Conservation (phyloP, 2,113 vertebrate genomes). For the Danionella cerebrum region DNA sequence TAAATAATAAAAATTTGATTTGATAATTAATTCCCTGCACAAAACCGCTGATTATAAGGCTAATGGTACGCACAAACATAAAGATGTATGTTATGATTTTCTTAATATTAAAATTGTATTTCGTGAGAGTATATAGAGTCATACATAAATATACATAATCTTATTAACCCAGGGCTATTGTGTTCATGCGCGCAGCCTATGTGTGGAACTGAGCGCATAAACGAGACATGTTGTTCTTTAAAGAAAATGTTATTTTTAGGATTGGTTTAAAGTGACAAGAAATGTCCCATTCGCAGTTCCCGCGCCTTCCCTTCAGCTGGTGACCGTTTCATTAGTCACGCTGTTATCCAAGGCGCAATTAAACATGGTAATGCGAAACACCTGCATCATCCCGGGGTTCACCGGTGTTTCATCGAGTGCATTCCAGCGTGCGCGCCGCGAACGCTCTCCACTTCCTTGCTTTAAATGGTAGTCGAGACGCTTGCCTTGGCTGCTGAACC, state of each 20-base stretch:
- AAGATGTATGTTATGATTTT: too few relatives aligned
- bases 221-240: too few relatives aligned
- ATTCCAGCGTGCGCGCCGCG: constrained; percentile 22
- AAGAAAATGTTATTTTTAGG: neutral
- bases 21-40: too few relatives aligned
- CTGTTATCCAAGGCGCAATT: neutral
- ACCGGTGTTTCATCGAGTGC: neutral
- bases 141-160: too few relatives aligned
- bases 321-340: neutral
- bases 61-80: too few relatives aligned
- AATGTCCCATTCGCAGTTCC: neutral
- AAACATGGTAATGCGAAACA: neutral
- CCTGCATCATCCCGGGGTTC: constrained; percentile 1
- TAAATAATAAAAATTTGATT: too few relatives aligned
- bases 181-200: too few relatives aligned
- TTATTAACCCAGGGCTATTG: too few relatives aligned
- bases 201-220: too few relatives aligned
- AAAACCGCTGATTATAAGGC: too few relatives aligned
- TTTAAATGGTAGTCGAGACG: constrained; percentile 31
- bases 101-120: too few relatives aligned
- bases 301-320: neutral
- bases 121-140: too few relatives aligned
- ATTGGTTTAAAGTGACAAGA: neutral
- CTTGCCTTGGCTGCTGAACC: constrained; percentile 42
- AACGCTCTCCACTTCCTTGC: constrained; percentile 20